phyloP scores from a whole-genome alignment of 1,140 invertebrate genomes.

The Drosophila obscura region DNA sequence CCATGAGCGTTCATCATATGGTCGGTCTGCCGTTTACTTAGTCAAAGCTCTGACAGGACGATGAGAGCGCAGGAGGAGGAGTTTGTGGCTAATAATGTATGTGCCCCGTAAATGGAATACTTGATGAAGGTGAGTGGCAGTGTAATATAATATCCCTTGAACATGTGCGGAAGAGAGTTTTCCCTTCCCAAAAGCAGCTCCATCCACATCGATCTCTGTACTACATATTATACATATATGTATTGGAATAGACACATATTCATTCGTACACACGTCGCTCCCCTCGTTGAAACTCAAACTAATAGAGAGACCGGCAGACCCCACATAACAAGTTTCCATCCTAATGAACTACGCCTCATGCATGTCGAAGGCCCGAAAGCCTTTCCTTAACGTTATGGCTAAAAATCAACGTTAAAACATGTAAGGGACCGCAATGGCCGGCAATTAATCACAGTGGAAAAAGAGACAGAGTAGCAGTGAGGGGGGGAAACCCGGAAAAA shows the following conservation, averaged over 20 bases:
- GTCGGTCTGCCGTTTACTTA: constrained; percentile 57
- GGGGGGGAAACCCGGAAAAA: constrained; percentile 55
- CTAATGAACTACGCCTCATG: constrained; percentile 69
- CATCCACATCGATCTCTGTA: constrained; percentile 1
- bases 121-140: constrained; percentile 37
- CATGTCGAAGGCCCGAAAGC: constrained; percentile 54
- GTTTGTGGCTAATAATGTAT: constrained; percentile 43
- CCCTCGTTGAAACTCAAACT: constrained; percentile 13
- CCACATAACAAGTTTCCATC: constrained; percentile 9
- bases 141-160: constrained; percentile 32
- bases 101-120: constrained; percentile 63
- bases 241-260: neutral
- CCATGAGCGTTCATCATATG: constrained; percentile 67
- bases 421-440: constrained; percentile 48
- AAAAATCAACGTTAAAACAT: constrained; percentile 67
- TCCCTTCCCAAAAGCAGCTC: no score
- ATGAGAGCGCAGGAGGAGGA: neutral
- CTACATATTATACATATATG: neutral
- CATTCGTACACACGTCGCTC: no score
- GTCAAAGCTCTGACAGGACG: constrained; percentile 7
- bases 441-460: constrained; percentile 72
- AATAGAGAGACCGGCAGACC: constrained; percentile 27
- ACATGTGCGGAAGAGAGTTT: constrained; percentile 8
- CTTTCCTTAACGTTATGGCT: constrained; percentile 41
- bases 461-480: neutral